These are phyloP conservation scores for Hippoglossus stenolepis DNA, from an alignment of 2,113 vertebrate species.

Conservation along the genomic window DNA sequence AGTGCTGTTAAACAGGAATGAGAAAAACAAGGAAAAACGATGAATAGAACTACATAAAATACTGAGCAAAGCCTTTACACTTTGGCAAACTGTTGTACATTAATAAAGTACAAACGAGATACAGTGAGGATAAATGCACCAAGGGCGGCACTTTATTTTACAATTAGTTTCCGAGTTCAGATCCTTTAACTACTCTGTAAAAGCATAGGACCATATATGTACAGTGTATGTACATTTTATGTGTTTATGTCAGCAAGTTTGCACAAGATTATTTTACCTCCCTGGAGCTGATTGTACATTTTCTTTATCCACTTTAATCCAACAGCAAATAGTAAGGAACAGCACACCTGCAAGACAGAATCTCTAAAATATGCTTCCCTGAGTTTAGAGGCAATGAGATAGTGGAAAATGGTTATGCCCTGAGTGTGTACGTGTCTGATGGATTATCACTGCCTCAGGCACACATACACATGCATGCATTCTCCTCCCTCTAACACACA, in stretches of 20 bases:
- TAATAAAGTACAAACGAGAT: too few species aligned
- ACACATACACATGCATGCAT: conserved; percentile 32
- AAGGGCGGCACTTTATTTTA: neutral
- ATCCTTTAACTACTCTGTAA: neutral
- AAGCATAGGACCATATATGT: neutral
- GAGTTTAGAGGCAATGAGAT: conserved; percentile 57
- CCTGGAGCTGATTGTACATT: conserved; percentile 47
- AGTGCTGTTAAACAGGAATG: neutral
- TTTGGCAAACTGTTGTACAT: neutral
- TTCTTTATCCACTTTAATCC: conserved; percentile 57
- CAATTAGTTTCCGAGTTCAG: neutral
- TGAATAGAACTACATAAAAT: neutral
- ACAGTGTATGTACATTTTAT: neutral
- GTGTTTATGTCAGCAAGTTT: conserved; percentile 43
- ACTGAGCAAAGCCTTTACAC: neutral
- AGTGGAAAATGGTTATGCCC: conserved; percentile 55
- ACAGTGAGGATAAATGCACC: neutral
- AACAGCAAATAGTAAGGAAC: conserved; percentile 42
- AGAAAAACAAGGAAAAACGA: too few species aligned
- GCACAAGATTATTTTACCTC: conserved; percentile 30
- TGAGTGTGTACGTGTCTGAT: conserved; percentile 53
- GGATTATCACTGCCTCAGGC: conserved; percentile 47
- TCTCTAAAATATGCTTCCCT: conserved; percentile 55
- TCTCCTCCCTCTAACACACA: conserved; percentile 5
- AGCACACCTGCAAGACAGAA: conserved; percentile 60